Percentiles rank a stretch among this genome's conserved stretches.
Evolutionary conservation across 92 coral and sea anemone species (phyloP).

Genomic region (Porites cylindrica): DNA sequence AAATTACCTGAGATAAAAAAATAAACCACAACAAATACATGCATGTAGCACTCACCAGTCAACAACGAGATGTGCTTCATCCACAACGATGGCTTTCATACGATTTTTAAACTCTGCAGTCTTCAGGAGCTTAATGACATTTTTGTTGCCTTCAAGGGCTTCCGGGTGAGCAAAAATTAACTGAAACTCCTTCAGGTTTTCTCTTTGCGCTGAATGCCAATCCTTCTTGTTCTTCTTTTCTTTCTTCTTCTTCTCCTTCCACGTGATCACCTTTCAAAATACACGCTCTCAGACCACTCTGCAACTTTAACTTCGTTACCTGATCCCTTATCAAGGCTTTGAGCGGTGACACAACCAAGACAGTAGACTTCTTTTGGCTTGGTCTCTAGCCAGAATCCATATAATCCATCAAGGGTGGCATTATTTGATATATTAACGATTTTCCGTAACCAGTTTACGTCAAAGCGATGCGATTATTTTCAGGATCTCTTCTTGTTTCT

Average conservation of each 20-base stretch:
- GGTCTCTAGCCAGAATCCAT: slow-evolving; percentile 7
- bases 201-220: neutral
- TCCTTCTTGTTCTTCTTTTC: neutral
- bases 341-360: slow-evolving; percentile 41
- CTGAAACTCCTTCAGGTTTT: neutral
- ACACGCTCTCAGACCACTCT: slow-evolving; percentile 40
- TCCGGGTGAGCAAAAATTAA: too few species aligned
- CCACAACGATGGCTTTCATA: slow-evolving; percentile 6
- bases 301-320: slow-evolving; percentile 34
- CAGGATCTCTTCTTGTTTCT: neutral
- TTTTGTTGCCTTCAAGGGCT: neutral
- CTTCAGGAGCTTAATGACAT: neutral
- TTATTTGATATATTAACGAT: slow-evolving; percentile 34
- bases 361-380: slow-evolving; percentile 15
- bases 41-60: slow-evolving; percentile 11
- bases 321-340: slow-evolving; percentile 61
- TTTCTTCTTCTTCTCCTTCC: neutral
- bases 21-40: neutral
- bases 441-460: slow-evolving; percentile 28
- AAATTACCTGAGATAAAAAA: too few species aligned
- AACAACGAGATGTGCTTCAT: slow-evolving; percentile 19
- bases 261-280: slow-evolving; percentile 38
- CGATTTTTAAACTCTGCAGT: slow-evolving; percentile 1
- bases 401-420: slow-evolving; percentile 48
- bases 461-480: neutral